Conservation (phyloP, 2,797 vertebrate species). For the Fratercula arctica region DNA sequence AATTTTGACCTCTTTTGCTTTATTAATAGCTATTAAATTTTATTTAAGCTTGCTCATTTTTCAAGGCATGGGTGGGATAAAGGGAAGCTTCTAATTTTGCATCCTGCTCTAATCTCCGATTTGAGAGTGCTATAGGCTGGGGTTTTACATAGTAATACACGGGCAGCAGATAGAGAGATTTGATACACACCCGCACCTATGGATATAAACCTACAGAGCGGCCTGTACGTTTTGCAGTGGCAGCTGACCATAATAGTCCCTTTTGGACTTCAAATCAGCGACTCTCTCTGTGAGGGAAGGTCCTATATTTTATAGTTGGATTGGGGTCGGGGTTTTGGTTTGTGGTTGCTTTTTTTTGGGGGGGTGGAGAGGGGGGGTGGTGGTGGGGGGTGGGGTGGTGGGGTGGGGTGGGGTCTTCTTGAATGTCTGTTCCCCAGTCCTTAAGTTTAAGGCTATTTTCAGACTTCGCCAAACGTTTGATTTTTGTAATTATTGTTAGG, state of each 20-base stretch:
- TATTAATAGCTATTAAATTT: slow-evolving; percentile 23
- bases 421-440: neutral
- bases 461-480: slow-evolving; percentile 62
- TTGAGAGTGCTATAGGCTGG: neutral
- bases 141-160: neutral
- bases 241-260: neutral
- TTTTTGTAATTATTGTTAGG: slow-evolving; percentile 68
- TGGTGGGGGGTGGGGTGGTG: accelerated
- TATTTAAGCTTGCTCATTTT: slow-evolving; percentile 19
- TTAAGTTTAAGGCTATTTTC: slow-evolving; percentile 60
- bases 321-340: neutral
- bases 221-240: neutral
- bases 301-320: neutral
- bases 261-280: neutral
- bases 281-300: neutral
- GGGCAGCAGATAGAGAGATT: neutral
- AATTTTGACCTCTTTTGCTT: slow-evolving; percentile 19
- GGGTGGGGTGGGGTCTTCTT: neutral
- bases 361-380: neutral
- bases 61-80: slow-evolving; percentile 3
- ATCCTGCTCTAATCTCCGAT: slow-evolving; percentile 13
- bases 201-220: neutral
- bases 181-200: neutral
- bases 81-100: slow-evolving; percentile 25
- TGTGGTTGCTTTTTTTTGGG: neutral